These are phyloP conservation scores for Alsophila aescularia DNA, from an alignment of 2,888 invertebrate genomes.

Conservation along the genomic window DNA sequence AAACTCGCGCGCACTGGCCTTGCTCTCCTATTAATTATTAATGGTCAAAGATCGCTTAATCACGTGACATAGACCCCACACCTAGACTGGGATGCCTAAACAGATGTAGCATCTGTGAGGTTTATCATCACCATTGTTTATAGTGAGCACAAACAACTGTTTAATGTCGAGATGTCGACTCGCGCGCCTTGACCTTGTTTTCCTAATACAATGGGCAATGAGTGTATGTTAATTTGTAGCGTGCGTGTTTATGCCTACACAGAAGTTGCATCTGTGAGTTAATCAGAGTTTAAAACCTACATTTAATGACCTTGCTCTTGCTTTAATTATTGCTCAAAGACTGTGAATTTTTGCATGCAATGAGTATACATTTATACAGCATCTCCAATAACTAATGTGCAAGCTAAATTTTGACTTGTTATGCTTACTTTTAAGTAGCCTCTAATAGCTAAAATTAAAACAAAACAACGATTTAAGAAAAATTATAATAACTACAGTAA, in stretches of 20 bases:
- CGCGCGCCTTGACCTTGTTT: conserved; percentile 18
- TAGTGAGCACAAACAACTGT: conserved; percentile 2
- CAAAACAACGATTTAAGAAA: too few relatives aligned
- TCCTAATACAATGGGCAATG: conserved; percentile 18
- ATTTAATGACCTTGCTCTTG: conserved; percentile 3
- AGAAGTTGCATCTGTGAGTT: conserved; percentile 26
- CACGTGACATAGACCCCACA: not conserved
- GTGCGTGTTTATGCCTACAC: conserved; percentile 12
- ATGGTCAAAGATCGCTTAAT: conserved; percentile 50
- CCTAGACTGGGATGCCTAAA: conserved; percentile 29
- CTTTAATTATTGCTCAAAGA: conserved; percentile 10
- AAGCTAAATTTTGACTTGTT: too few relatives aligned
- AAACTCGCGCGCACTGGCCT: conserved; percentile 61
- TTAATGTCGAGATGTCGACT: conserved; percentile 8
- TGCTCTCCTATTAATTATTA: conserved; percentile 68
- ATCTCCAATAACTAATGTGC: too few relatives aligned
- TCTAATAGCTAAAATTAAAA: too few relatives aligned
- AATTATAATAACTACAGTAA: too few relatives aligned
- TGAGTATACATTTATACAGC: not conserved
- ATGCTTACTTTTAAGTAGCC: too few relatives aligned
- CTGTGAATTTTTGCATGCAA: not conserved
- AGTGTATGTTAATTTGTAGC: not conserved
- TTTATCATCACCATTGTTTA: conserved; percentile 11
- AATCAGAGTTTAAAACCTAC: not conserved
- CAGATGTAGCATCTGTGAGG: conserved; percentile 8